phyloP scores from a whole-genome alignment of 2,113 vertebrate genomes.

The Aplodontia rufa region DNA sequence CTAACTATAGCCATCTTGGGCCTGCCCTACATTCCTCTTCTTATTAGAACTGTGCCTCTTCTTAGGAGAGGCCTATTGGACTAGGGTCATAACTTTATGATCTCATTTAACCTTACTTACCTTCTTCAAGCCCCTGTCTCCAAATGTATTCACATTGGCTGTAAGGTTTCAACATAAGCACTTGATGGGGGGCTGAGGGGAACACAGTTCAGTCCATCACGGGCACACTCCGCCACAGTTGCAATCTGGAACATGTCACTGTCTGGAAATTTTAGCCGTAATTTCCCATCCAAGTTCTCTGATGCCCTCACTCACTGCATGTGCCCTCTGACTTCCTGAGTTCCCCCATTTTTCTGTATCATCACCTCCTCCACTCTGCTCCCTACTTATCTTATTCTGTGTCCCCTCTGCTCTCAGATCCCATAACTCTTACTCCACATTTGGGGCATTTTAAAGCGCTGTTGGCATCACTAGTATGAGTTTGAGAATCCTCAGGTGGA shows the following conservation, averaged over 20 bases:
- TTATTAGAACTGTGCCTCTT: not conserved
- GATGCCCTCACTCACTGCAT: not conserved
- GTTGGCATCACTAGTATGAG: not conserved
- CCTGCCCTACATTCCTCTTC: not conserved
- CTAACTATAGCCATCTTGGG: too few relatives aligned
- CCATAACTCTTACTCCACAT: not conserved
- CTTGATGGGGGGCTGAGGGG: not conserved
- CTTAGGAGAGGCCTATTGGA: not conserved
- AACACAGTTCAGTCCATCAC: not conserved
- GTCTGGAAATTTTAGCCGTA: not conserved
- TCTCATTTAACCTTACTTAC: not conserved
- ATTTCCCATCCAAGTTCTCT: not conserved
- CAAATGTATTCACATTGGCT: not conserved
- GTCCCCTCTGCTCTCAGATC: not conserved
- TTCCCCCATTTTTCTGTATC: not conserved
- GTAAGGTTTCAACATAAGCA: not conserved
- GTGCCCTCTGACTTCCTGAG: not conserved
- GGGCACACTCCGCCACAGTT: not conserved
- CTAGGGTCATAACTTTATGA: not conserved
- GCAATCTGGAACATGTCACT: not conserved
- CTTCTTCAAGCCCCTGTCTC: not conserved
- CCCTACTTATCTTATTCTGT: not conserved
- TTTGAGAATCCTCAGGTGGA: not conserved
- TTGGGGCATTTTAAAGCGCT: not conserved
- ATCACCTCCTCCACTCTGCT: not conserved